Evolutionary conservation across 2,797 vertebrate genomes (phyloP), one percentile per base, ranked within the genome.

Genomic region (Lindbergichthys nudifrons): DNA sequence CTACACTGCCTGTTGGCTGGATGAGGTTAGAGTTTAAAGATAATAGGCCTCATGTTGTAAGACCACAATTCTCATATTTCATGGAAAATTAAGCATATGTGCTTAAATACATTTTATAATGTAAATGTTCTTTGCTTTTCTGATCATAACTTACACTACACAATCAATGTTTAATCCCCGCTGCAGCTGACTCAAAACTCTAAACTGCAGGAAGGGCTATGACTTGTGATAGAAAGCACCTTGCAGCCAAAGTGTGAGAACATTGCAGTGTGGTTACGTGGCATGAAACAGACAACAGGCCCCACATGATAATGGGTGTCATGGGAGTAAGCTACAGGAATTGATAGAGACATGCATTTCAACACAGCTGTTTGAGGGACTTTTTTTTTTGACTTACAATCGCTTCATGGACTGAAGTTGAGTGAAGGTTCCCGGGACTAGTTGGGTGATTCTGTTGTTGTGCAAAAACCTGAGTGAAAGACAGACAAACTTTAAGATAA

Each of bases 391-490:
- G 78, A 98, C 98, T 99, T 92, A 99, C 98, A 99, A 80, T 88
- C 98, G 95, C 86, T 97, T 99, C 98, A 99, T 99, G 70, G 98
- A 96, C 84, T 96, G 94, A 84, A 99, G 93, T 82, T 97, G 96
- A 82, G 94, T 95, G 90, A 99, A 99, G 2, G 97, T 99, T 84
- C 98, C 98, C 0, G 96, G 96, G 80, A 96, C 94, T 8, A 99
- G 95, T 69, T 99, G 97, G 73, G 96, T 94, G 83, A 99, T 98
- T 87, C 96, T 95, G 93, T 99, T 99, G 94, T 99, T 99, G 93
- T 99, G 98, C 77, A 99, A 95, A 95, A 99, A 99, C 85, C 98
- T 99, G 91, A 70, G 30, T 6, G 18, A 70, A 30, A 81, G 53
- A 74, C 13, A 84, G 19, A 65, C 39, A 68, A 41, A 48, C 2